A percentile compares a stretch with the other conserved stretches of the same genome.
Evolutionary conservation across 2,888 invertebrate species (phyloP).

Genomic region (Bombyx huttoni): DNA sequence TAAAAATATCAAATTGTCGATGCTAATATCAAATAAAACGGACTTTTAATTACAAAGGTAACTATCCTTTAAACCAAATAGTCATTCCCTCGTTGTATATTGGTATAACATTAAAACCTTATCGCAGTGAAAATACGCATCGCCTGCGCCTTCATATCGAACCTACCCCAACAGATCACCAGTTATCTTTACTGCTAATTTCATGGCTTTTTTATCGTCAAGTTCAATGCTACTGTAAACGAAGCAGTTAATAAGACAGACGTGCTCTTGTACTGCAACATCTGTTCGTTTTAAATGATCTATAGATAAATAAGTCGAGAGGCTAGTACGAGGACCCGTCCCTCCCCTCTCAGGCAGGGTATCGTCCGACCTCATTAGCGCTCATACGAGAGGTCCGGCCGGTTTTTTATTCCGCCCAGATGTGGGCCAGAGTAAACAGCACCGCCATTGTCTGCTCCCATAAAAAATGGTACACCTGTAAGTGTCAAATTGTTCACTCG

Average conservation of each 20-base stretch:
- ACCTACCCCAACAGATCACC: constrained; percentile 37
- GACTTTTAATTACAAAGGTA: too few species aligned
- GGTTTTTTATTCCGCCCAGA: constrained; percentile 64
- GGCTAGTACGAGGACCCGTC: constrained; percentile 6
- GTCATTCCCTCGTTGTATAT: constrained; percentile 11
- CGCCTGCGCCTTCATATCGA: constrained; percentile 5
- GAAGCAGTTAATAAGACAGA: constrained; percentile 40
- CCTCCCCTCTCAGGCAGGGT: not conserved
- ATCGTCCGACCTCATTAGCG: constrained; percentile 53
- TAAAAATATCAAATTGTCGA: too few species aligned
- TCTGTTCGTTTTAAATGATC: constrained; percentile 40
- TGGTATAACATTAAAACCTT: too few species aligned
- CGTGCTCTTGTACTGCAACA: constrained; percentile 40
- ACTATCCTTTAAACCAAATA: constrained; percentile 4
- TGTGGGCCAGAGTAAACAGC: constrained; percentile 61
- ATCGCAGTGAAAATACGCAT: too few species aligned
- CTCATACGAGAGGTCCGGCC: constrained; percentile 61
- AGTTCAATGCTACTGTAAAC: constrained; percentile 57
- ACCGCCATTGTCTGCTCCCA: constrained; percentile 44
- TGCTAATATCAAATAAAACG: too few species aligned
- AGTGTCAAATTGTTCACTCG: constrained; percentile 70
- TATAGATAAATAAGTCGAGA: constrained; percentile 48
- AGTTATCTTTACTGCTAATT: constrained; percentile 63
- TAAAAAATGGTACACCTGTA: constrained; percentile 71
- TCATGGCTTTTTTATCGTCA: constrained; percentile 59